Base-by-base conservation (phyloP, 2,113 vertebrate genomes). In the Prolemur simus region DNA sequence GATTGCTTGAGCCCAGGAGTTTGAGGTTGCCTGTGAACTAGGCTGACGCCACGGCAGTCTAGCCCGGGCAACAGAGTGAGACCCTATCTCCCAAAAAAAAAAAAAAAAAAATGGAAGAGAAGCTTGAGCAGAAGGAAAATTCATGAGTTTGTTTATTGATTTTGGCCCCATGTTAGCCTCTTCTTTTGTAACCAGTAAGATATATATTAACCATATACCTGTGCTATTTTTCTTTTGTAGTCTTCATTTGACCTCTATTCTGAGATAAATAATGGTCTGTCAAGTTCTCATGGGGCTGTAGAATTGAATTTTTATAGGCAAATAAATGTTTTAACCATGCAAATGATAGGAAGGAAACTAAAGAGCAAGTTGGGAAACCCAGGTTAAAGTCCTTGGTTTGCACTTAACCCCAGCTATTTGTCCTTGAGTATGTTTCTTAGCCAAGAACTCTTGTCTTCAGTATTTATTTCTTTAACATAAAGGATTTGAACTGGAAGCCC, bases 271-370 rank as follows among this genome's bases (percentile, higher is more conserved):
- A 87, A 87, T 91, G 87, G 32, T 90, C 37, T 90, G 56, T 18
- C 27, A 93, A 85, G 63, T 17, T 80, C 83, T 89, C 37, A 25
- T 63, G 5, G 29, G 56, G n/a, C 77, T 37, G 20, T 42, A 49
- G 42, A 92, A 87, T 89, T 97, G 42, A 93, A 89, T 87, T 96
- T 94, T 94, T 89, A 45, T 89, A 71, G 77, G 42, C 52, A 94
- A 95, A 83, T 89, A 82, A 82, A 25, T 39, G 34, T 95, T 94
- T 87, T 90, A 87, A 92, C 56, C 52, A 87, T 68, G 27, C 81
- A 29, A 85, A 71, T 96, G 45, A 91, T 63, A 89, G 77, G 54
- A 91, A 91, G 23, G 78, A 96, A 96, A 78, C 23, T 39, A 90
- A 97, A 91, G 18, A 91, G 42, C 80, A 87, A 81, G 3, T 95